Evolutionary conservation across 2,888 invertebrate genomes (phyloP).

Genomic region (Pyrrhia umbra): DNA sequence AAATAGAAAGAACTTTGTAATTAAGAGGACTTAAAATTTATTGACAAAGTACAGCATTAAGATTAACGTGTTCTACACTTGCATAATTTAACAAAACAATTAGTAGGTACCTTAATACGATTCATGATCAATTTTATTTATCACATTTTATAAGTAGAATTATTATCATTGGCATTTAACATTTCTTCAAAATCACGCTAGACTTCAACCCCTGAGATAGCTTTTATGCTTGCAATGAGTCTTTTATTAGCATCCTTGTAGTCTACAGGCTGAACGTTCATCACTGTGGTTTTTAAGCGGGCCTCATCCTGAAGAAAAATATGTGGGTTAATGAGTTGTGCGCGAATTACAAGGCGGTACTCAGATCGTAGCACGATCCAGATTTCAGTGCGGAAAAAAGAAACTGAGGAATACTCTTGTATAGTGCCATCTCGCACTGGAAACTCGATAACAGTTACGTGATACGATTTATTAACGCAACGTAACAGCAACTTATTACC

Average conservation of each 20-base stretch:
- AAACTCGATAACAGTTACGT: too few relatives aligned
- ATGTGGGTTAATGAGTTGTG: too few relatives aligned
- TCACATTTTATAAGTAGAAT: constrained; percentile 29
- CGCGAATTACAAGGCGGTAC: too few relatives aligned
- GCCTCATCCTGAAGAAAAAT: constrained; percentile 92
- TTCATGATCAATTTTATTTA: constrained; percentile 56
- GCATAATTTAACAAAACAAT: constrained; percentile 46
- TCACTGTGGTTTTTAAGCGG: constrained; percentile 94
- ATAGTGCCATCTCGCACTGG: too few relatives aligned
- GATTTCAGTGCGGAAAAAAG: too few relatives aligned
- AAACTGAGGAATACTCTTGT: too few relatives aligned
- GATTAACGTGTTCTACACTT: constrained; percentile 25
- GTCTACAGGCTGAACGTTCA: constrained; percentile 93
- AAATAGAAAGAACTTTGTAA: constrained; percentile 1
- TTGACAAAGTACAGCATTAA: constrained; percentile 18
- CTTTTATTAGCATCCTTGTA: constrained; percentile 93
- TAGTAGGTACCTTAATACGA: constrained; percentile 29
- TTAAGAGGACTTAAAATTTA: constrained; percentile 27
- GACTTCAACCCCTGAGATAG: constrained; percentile 90
- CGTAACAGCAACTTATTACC: background rate
- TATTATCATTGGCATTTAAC: background rate
- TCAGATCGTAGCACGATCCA: too few relatives aligned
- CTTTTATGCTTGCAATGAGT: constrained; percentile 93
- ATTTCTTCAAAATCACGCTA: constrained; percentile 53
- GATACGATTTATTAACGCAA: background rate